Evolutionary conservation across 2,797 vertebrate genomes (phyloP).

Genomic region (Bradypodion ventrale): DNA sequence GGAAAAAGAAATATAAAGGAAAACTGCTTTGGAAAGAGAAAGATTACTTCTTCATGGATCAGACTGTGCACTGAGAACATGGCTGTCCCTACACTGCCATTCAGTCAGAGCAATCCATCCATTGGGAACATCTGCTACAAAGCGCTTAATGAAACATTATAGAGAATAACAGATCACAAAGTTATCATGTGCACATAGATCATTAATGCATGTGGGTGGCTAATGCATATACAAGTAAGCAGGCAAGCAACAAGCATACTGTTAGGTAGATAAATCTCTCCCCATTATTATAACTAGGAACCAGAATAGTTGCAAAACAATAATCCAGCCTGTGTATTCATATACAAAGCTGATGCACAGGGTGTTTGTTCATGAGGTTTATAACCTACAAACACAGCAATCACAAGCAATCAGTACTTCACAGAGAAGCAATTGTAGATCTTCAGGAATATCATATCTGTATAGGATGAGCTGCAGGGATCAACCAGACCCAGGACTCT

Average conservation of each 20-base stretch:
- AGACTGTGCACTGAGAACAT: not conserved
- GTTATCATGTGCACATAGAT: conserved; percentile 35
- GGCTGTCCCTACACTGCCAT: conserved; percentile 26
- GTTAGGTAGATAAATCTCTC: not conserved
- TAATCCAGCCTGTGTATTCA: not conserved
- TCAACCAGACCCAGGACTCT: not conserved
- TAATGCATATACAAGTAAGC: conserved; percentile 2
- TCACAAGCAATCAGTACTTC: not conserved
- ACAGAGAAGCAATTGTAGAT: not conserved
- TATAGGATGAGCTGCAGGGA: no score
- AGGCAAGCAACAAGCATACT: not conserved
- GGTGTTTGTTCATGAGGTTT: not conserved
- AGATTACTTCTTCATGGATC: conserved; percentile 53
- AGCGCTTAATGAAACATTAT: conserved; percentile 43
- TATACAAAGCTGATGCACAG: not conserved
- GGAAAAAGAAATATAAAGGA: not conserved
- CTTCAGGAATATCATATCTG: not conserved
- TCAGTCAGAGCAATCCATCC: conserved; percentile 39
- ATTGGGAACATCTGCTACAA: conserved; percentile 36
- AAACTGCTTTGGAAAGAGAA: conserved; percentile 27
- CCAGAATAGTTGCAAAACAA: not conserved
- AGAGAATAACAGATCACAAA: conserved; percentile 51
- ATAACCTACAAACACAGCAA: not conserved
- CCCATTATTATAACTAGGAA: not conserved
- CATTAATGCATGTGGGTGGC: not conserved